phyloP scores from a whole-genome alignment of 1,140 invertebrate genomes.

The Macrocentrus cingulum region DNA sequence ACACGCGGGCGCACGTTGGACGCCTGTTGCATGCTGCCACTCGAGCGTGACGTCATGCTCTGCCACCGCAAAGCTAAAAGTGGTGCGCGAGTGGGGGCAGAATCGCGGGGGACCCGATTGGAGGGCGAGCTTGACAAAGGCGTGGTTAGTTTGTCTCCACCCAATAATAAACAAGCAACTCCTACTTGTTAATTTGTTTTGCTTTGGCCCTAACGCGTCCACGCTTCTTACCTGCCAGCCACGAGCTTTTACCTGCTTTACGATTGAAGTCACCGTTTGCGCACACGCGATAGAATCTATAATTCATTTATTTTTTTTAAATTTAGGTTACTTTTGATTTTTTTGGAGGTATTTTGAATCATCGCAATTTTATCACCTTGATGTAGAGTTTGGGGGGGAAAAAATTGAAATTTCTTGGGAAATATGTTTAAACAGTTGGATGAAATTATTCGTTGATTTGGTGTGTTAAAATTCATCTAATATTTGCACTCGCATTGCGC shows the following conservation, averaged over 20 bases:
- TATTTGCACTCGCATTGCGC: too few relatives aligned
- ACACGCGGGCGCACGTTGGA: conserved; percentile 9
- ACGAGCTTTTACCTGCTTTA: too few relatives aligned
- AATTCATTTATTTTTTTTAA: too few relatives aligned
- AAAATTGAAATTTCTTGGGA: too few relatives aligned
- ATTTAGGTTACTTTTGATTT: too few relatives aligned
- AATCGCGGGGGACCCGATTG: conserved; percentile 43
- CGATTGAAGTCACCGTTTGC: conserved; percentile 14
- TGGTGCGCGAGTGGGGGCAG: conserved; percentile 36
- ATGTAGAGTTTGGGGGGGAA: too few relatives aligned
- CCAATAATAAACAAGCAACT: conserved; percentile 57
- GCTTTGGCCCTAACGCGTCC: conserved; percentile 44
- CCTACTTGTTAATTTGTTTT: conserved; percentile 55
- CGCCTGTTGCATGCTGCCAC: conserved; percentile 54
- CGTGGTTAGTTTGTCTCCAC: conserved; percentile 54
- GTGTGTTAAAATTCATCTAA: too few relatives aligned
- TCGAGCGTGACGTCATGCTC: conserved; percentile 44
- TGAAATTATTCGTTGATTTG: too few relatives aligned
- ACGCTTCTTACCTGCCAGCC: conserved; percentile 4
- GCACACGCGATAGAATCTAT: too few relatives aligned
- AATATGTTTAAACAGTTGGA: too few relatives aligned
- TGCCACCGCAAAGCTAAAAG: conserved; percentile 20
- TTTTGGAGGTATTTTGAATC: too few relatives aligned
- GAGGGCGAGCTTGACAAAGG: conserved; percentile 52
- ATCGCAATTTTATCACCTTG: too few relatives aligned